A percentile compares a stretch with the other conserved stretches of the same genome.
Evolutionary conservation across 2,113 vertebrate genomes (phyloP).

Genomic region (Xenopus laevis): DNA sequence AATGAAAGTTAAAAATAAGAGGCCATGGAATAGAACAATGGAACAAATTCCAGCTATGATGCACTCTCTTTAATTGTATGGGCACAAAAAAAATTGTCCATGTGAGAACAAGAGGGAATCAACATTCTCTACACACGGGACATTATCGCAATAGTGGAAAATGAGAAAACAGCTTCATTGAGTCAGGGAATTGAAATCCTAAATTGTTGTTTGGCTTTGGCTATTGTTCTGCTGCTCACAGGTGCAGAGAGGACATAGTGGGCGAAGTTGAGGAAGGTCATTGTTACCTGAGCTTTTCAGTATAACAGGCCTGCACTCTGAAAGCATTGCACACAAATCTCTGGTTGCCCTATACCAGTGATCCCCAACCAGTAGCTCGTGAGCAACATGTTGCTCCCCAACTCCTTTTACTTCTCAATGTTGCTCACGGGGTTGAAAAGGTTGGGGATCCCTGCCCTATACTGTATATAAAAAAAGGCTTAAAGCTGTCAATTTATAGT

Average conservation of each 20-base stretch:
- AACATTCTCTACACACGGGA: constrained; percentile 30
- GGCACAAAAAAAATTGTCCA: neutral
- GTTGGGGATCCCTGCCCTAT: too few relatives aligned
- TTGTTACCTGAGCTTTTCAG: constrained; percentile 3
- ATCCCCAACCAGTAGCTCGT: too few relatives aligned
- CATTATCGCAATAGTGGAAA: constrained; percentile 42
- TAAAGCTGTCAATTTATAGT: too few relatives aligned
- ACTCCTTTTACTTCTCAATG: too few relatives aligned
- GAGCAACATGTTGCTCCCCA: too few relatives aligned
- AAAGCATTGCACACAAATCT: neutral
- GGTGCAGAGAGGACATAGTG: constrained; percentile 13
- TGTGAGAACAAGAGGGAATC: constrained; percentile 8
- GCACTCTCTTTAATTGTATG: too few relatives aligned
- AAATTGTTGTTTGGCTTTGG: constrained; percentile 37
- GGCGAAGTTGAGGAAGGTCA: constrained; percentile 34
- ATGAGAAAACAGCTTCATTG: constrained; percentile 40
- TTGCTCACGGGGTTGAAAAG: too few relatives aligned
- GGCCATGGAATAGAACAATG: too few relatives aligned
- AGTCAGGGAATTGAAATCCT: constrained; percentile 43
- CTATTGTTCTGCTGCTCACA: constrained; percentile 34
- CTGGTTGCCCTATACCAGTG: too few relatives aligned
- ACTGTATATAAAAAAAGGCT: too few relatives aligned
- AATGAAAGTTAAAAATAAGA: too few relatives aligned
- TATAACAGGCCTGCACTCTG: neutral
- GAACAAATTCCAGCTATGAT: too few relatives aligned